Conservation (phyloP, 2,797 vertebrate species). For the Mormyrops boulengeri region DNA sequence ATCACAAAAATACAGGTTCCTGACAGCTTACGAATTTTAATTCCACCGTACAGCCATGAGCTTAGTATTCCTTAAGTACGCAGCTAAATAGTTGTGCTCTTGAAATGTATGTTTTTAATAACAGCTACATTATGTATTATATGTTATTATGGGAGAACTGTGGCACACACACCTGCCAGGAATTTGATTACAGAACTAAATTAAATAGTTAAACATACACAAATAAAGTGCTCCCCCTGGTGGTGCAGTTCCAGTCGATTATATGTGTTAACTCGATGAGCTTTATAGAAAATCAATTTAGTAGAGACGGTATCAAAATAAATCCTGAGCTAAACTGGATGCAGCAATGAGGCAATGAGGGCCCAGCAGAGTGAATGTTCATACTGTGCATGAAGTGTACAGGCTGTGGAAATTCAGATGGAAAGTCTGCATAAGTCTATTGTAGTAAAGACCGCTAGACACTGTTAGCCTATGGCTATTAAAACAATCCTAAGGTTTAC, state of each 20-base stretch:
- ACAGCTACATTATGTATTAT: background rate
- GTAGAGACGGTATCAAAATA: background rate
- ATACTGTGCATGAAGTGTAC: background rate
- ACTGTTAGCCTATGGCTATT: background rate
- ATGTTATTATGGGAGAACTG: background rate
- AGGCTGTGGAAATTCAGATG: background rate
- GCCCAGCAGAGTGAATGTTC: background rate
- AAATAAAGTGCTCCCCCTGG: constrained; percentile 1
- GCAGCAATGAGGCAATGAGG: background rate
- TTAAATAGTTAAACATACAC: background rate
- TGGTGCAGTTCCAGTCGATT: background rate
- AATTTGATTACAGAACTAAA: background rate
- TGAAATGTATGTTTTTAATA: background rate
- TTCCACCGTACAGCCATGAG: background rate
- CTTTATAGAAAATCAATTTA: background rate
- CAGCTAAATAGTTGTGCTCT: background rate
- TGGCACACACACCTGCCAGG: background rate
- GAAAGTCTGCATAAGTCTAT: background rate
- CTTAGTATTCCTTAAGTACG: background rate
- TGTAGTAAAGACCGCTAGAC: background rate
- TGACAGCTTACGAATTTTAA: background rate
- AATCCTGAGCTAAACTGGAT: background rate
- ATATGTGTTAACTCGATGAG: background rate
- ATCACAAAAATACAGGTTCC: background rate
- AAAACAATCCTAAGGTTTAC: background rate